Evolutionary conservation across 2,113 vertebrate genomes (phyloP).

Genomic region (Apodemus speciosus): DNA sequence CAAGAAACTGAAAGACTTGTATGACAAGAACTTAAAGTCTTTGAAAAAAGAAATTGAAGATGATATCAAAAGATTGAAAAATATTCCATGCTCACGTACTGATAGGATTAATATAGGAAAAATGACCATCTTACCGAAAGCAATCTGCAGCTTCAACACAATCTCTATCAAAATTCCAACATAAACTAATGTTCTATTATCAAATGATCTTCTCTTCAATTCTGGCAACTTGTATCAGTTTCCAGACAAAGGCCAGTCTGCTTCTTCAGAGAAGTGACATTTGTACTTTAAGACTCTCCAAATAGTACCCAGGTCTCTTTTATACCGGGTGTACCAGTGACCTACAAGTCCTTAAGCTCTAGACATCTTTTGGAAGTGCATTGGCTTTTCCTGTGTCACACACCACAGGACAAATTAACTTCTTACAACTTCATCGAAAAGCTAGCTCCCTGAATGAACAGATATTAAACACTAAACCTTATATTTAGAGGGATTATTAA

Average conservation of each 20-base stretch:
- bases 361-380: background rate
- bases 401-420: background rate
- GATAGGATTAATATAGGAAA: background rate
- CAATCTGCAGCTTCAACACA: background rate
- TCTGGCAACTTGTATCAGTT: conserved; percentile 23
- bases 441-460: background rate
- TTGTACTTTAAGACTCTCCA: conserved; percentile 2
- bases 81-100: background rate
- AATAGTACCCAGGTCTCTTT: background rate
- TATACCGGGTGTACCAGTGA: background rate
- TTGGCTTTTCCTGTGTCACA: background rate
- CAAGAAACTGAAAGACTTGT: background rate
- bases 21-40: background rate
- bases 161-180: background rate
- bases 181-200: conserved; percentile 16
- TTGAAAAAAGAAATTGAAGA: background rate
- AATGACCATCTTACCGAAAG: background rate
- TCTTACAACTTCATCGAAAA: conserved; percentile 35
- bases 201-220: conserved; percentile 9
- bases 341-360: background rate
- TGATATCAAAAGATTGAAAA: background rate
- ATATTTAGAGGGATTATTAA: conserved; percentile 5
- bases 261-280: conserved; percentile 10
- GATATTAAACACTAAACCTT: background rate
- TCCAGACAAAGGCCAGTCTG: conserved; percentile 7